Percentiles rank a stretch among this genome's conserved stretches.
phyloP scores from a whole-genome alignment of 2,888 invertebrate species.

The Mallateleia sp. region DNA sequence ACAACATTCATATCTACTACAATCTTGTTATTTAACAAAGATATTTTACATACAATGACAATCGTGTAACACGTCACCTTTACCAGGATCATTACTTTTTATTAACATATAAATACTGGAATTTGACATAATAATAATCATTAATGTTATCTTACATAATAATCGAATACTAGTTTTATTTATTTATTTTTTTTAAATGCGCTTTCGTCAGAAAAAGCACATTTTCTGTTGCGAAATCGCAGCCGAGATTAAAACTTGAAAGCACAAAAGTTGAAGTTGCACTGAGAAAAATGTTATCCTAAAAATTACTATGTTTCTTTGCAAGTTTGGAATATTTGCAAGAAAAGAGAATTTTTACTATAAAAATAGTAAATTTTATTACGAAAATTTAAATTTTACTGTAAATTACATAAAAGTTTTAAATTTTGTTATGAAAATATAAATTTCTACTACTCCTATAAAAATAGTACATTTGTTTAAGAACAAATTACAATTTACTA shows the following conservation, averaged over 20 bases:
- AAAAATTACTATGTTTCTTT: too few species aligned
- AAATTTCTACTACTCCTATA: too few species aligned
- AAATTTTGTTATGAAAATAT: too few species aligned
- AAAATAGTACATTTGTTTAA: too few species aligned
- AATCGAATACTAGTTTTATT: neutral
- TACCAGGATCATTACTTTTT: constrained; percentile 1
- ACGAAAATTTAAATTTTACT: too few species aligned
- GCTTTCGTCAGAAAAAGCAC: neutral
- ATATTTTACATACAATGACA: constrained; percentile 63
- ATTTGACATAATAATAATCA: neutral
- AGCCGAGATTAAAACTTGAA: neutral
- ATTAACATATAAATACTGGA: constrained; percentile 17
- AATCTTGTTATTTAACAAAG: constrained; percentile 62
- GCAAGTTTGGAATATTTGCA: too few species aligned
- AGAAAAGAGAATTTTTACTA: too few species aligned
- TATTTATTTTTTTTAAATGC: constrained; percentile 9
- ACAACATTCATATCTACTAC: constrained; percentile 57
- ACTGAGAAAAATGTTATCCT: too few species aligned
- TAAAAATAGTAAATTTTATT: too few species aligned
- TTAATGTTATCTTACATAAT: neutral
- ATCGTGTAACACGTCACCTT: constrained; percentile 27
- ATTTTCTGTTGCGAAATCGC: constrained; percentile 3
- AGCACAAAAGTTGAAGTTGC: too few species aligned
- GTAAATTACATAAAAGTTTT: too few species aligned
- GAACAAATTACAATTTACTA: too few species aligned